These are phyloP conservation scores for Eupithecia vulgata DNA, from an alignment of 2,888 invertebrate genomes.

Conservation along the genomic window DNA sequence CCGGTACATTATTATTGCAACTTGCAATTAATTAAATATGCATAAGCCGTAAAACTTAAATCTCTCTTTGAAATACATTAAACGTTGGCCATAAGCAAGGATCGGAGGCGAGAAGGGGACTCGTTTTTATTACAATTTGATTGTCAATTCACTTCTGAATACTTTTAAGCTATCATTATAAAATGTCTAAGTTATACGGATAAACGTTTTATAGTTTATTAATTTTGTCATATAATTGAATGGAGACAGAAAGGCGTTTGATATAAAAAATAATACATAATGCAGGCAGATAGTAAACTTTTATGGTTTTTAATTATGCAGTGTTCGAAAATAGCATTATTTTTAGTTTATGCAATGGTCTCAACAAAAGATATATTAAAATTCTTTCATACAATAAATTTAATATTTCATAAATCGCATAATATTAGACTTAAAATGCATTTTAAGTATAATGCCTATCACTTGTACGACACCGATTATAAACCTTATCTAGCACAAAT, in stretches of 20 bases:
- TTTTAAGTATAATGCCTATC: neutral
- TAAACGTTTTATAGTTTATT: conserved; percentile 33
- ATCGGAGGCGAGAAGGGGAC: conserved; percentile 41
- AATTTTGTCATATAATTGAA: conserved; percentile 21
- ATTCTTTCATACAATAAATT: no score
- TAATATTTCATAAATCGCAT: no score
- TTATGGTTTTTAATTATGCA: conserved; percentile 28
- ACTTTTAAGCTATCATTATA: conserved; percentile 36
- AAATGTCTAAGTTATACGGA: conserved; percentile 28
- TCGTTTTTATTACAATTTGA: conserved; percentile 40
- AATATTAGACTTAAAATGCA: no score
- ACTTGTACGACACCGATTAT: conserved; percentile 14
- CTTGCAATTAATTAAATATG: conserved; percentile 63
- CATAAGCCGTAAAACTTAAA: conserved; percentile 60
- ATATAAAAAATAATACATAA: conserved; percentile 20
- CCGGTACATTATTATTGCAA: conserved; percentile 50
- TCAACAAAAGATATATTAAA: neutral
- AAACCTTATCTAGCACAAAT: conserved; percentile 12
- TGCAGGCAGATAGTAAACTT: conserved; percentile 19
- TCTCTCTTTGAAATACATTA: conserved; percentile 48
- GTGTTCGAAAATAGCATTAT: conserved; percentile 26
- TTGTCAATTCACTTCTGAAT: conserved; percentile 36
- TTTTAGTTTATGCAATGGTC: conserved; percentile 12
- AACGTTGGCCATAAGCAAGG: conserved; percentile 43
- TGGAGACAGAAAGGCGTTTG: conserved; percentile 6